Percentiles rank a stretch among this genome's conserved stretches.
Evolutionary conservation across 2,888 invertebrate genomes (phyloP).

Genomic region (Parnassius mnemosyne): DNA sequence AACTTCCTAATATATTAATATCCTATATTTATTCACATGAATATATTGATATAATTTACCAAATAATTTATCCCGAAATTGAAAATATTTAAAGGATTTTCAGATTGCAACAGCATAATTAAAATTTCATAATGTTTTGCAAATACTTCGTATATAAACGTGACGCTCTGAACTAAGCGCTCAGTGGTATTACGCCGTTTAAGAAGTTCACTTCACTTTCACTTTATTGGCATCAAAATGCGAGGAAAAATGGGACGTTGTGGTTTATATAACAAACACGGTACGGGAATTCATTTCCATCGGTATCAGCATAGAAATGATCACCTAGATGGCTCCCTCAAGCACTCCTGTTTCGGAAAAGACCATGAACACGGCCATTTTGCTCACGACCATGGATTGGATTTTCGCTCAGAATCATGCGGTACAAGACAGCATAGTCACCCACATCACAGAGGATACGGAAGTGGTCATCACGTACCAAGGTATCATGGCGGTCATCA

Average conservation of each 20-base stretch:
- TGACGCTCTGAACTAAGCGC: background rate
- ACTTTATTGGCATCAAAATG: background rate
- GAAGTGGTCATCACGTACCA: background rate
- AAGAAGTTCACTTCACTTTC: too few relatives aligned
- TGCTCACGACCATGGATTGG: background rate
- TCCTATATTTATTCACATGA: too few relatives aligned
- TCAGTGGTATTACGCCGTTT: background rate
- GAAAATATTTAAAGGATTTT: too few relatives aligned
- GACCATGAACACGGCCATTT: background rate
- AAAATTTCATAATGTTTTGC: constrained; percentile 13
- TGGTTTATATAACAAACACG: background rate
- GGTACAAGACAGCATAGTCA: background rate
- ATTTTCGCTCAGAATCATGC: background rate
- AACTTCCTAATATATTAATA: too few relatives aligned
- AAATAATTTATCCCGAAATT: too few relatives aligned
- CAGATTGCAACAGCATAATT: background rate
- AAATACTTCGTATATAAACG: constrained; percentile 7
- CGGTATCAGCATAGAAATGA: background rate
- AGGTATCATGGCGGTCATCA: background rate
- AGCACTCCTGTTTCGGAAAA: background rate
- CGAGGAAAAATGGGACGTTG: background rate
- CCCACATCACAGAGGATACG: background rate
- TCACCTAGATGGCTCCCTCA: background rate
- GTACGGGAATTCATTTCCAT: background rate
- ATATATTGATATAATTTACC: too few relatives aligned